Percentiles rank a stretch among this genome's conserved stretches.
Evolutionary conservation across 2,113 vertebrate species (phyloP).

Genomic region (Corythornis vintsioides): DNA sequence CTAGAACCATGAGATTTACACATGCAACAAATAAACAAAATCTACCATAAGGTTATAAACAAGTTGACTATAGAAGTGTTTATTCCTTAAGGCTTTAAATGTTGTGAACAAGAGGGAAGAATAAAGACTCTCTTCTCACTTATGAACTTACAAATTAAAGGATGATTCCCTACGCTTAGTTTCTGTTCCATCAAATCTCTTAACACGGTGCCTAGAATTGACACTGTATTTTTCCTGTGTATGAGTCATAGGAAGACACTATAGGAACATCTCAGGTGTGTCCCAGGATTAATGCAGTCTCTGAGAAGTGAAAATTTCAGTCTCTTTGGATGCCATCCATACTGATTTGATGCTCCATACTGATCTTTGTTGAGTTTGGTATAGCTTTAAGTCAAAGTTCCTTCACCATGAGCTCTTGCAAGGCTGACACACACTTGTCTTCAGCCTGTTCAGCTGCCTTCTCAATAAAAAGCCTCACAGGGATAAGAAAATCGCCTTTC

Average conservation of each 20-base stretch:
- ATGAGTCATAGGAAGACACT: neutral
- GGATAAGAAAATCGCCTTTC: neutral
- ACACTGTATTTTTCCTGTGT: neutral
- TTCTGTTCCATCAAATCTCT: slow-evolving; percentile 17
- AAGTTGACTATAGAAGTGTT: neutral
- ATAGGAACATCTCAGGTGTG: neutral
- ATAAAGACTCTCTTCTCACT: neutral
- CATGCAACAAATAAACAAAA: neutral
- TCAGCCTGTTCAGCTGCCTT: neutral
- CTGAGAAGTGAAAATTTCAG: neutral
- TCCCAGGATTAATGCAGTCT: neutral
- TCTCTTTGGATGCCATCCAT: neutral
- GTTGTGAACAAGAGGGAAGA: slow-evolving; percentile 21
- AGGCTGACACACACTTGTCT: neutral
- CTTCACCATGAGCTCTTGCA: neutral
- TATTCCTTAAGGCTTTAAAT: slow-evolving; percentile 8
- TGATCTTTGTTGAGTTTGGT: neutral
- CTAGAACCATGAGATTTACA: slow-evolving; percentile 31
- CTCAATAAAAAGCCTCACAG: neutral
- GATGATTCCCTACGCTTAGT: neutral
- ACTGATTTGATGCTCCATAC: neutral
- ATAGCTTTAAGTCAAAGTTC: neutral
- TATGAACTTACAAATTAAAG: slow-evolving; percentile 9
- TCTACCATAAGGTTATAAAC: neutral
- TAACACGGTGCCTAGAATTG: neutral